Conservation (phyloP, 2,797 vertebrate genomes). For the Tachyglossus aculeatus region DNA sequence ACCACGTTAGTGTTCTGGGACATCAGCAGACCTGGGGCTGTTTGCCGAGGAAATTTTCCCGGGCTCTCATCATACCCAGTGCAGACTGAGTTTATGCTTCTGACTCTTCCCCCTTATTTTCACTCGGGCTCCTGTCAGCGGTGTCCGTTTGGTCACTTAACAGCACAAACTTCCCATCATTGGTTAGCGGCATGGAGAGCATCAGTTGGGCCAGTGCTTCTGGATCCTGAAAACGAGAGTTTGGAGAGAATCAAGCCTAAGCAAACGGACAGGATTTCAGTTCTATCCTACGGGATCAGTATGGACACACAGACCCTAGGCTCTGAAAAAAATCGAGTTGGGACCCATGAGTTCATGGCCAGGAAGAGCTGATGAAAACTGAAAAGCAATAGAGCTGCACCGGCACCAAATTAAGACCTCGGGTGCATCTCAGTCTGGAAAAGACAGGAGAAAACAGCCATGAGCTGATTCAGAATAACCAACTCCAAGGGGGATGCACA, state of each 20-base stretch:
- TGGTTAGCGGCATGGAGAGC: slow-evolving; percentile 92
- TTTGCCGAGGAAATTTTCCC: not conserved
- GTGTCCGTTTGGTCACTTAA: slow-evolving; percentile 76
- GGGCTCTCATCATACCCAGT: slow-evolving; percentile 9
- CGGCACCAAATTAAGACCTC: too few relatives aligned
- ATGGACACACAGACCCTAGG: too few relatives aligned
- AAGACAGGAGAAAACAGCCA: too few relatives aligned
- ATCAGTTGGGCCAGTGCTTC: slow-evolving; percentile 91
- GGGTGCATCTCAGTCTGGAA: too few relatives aligned
- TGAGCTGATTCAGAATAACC: too few relatives aligned
- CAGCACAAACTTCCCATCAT: slow-evolving; percentile 91
- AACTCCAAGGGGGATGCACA: too few relatives aligned
- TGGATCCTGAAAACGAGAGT: slow-evolving; percentile 82
- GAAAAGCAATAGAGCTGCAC: too few relatives aligned
- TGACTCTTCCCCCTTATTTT: slow-evolving; percentile 86
- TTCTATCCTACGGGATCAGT: too few relatives aligned
- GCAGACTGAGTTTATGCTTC: slow-evolving; percentile 80
- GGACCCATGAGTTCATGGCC: too few relatives aligned
- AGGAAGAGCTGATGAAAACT: too few relatives aligned
- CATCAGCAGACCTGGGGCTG: slow-evolving; percentile 42
- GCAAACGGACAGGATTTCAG: too few relatives aligned
- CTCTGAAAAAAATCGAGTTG: too few relatives aligned
- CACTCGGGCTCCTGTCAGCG: slow-evolving; percentile 68
- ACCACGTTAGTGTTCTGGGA: not conserved
- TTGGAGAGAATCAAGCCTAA: not conserved